phyloP scores from a whole-genome alignment of 53 echinoderm and acorn worm species.

The Luidia sarsii region DNA sequence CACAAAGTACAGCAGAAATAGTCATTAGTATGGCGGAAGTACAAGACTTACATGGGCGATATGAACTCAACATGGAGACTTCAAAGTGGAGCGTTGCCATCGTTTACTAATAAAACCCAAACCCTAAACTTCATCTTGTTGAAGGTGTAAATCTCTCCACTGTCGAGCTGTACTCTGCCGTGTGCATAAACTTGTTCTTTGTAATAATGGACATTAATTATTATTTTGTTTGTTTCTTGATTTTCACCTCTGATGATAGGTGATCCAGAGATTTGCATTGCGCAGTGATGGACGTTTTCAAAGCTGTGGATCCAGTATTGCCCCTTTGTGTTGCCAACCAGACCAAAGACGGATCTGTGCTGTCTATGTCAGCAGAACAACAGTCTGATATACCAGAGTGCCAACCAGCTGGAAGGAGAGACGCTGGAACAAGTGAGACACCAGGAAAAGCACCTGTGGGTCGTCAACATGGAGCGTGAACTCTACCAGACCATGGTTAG shows the following conservation, averaged over 20 bases:
- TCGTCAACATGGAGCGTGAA: slow-evolving; percentile 18
- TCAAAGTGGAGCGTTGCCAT: too few species aligned
- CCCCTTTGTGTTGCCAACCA: slow-evolving; percentile 26
- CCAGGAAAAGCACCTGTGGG: slow-evolving; percentile 25
- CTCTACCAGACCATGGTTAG: slow-evolving; percentile 1
- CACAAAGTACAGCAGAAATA: neutral
- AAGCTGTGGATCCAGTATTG: slow-evolving; percentile 31
- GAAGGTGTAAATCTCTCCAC: too few species aligned
- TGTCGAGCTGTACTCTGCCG: too few species aligned
- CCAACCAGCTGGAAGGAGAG: slow-evolving; percentile 48
- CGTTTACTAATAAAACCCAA: too few species aligned
- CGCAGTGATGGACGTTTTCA: neutral
- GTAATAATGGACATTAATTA: too few species aligned
- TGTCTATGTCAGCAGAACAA: slow-evolving; percentile 38
- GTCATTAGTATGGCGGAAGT: neutral
- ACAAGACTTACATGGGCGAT: slow-evolving; percentile 1
- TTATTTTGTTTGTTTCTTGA: too few species aligned
- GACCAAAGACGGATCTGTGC: slow-evolving; percentile 45
- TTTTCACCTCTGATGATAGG: neutral
- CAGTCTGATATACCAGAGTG: slow-evolving; percentile 18
- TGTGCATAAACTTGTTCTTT: too few species aligned
- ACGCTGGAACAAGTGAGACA: slow-evolving; percentile 12
- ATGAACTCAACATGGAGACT: neutral
- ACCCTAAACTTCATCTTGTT: too few species aligned
- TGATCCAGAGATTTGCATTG: neutral